Evolutionary conservation across 2,797 vertebrate genomes (phyloP), one percentile per base, ranked within the genome.

Genomic region (Hylomyscus alleni): DNA sequence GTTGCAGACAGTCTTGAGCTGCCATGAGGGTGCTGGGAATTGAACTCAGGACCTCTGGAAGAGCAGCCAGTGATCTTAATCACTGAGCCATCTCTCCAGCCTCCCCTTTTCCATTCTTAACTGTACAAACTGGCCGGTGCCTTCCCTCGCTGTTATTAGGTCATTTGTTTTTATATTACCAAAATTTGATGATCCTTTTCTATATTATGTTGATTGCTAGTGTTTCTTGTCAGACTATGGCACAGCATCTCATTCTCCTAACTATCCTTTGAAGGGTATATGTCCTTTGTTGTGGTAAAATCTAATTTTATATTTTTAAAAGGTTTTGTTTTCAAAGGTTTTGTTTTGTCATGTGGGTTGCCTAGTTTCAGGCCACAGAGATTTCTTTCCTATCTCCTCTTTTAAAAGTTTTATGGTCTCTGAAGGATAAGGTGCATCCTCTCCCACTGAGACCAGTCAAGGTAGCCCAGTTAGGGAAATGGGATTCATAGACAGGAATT

Each of bases 261-360:
- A 7, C 34, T 65, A 52, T 89, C 24, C 29, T 93, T 92, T 76
- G 93, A 90, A 62, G 11, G 73, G 52, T 29, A 22, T 44, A 62
- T n/a, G 2, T 88, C 73, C 75, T 82, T 91, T 12, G 52, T 72
- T 82, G 80, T 62, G 47, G 56, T 65, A 31, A 94, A 72, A 20
- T 92, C 8, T 58, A 90, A 88, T 26, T 56, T 90, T 86, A 72
- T 82, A 65, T 29, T 31, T 83, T 91, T 85, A 14, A 56, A 94
- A 73, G 9, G 2, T 86, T 26, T 83, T 95, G 34, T 14, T 77
- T 85, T 91, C 31, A 47, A 2, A n/a, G n/a, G n/a, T n/a, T n/a
- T n/a, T n/a, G n/a, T n/a, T n/a, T n/a, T 84, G 52, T 73, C 34
- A 50, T 54, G 0, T 72, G 76, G 65, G 52, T 72, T 76, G 17